Percentiles rank a stretch among this genome's conserved stretches.
Conservation (phyloP, 2,797 vertebrate genomes). For the Pelodytes ibericus region DNA sequence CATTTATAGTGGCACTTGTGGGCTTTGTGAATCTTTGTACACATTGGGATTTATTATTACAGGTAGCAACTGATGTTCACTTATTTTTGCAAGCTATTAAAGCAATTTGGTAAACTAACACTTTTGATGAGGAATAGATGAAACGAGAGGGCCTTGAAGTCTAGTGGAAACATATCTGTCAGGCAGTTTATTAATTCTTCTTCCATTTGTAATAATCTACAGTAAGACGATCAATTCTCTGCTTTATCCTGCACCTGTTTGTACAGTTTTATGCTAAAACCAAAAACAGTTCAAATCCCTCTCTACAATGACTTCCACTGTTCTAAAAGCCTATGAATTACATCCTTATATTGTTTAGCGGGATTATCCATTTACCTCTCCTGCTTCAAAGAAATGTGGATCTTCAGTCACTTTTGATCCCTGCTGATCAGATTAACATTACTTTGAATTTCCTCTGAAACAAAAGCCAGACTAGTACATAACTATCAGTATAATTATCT, state of each 20-base stretch:
- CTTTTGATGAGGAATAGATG: slow-evolving; percentile 1
- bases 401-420: slow-evolving; percentile 76
- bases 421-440: slow-evolving; percentile 77
- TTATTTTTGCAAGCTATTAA: neutral
- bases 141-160: slow-evolving; percentile 21
- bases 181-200: slow-evolving; percentile 61
- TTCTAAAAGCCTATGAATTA: slow-evolving; percentile 67
- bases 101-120: neutral
- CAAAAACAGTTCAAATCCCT: slow-evolving; percentile 88
- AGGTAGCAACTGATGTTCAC: neutral
- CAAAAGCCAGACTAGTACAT: slow-evolving; percentile 72
- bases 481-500: slow-evolving; percentile 64
- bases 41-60: neutral
- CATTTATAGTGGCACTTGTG: neutral
- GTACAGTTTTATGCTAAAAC: slow-evolving; percentile 86
- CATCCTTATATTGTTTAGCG: slow-evolving; percentile 72
- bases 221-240: slow-evolving; percentile 75
- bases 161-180: slow-evolving; percentile 14
- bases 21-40: neutral
- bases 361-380: slow-evolving; percentile 74
- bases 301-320: slow-evolving; percentile 85
- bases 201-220: slow-evolving; percentile 67
- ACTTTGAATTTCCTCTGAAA: slow-evolving; percentile 74
- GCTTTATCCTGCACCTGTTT: slow-evolving; percentile 84
- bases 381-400: slow-evolving; percentile 74